These are phyloP conservation scores for Dexiosoma caninum DNA, from an alignment of 2,888 invertebrate genomes.

Conservation along the genomic window DNA sequence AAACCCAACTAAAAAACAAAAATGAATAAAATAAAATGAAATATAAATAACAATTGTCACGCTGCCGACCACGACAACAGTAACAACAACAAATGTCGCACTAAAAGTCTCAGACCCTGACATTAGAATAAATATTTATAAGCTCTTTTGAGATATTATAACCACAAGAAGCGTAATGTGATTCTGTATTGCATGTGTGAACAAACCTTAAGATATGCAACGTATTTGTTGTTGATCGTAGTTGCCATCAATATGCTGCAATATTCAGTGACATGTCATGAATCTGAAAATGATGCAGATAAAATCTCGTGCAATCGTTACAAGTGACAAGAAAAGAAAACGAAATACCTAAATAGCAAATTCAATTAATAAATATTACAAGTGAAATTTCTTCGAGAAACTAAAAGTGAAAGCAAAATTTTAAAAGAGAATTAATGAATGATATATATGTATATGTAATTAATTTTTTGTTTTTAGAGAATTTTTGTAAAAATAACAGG, in stretches of 20 bases:
- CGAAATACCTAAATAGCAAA: no score
- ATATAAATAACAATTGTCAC: constrained; percentile 12
- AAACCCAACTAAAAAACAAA: constrained; percentile 20
- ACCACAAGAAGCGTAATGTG: constrained; percentile 5
- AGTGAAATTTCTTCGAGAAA: no score
- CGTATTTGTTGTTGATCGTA: no score
- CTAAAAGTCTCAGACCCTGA: constrained; percentile 44
- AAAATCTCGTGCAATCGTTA: constrained; percentile 8
- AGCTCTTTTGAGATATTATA: constrained; percentile 11
- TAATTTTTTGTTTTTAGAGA: neutral
- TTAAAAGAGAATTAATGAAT: no score
- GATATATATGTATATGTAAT: no score
- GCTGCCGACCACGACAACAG: constrained; percentile 18
- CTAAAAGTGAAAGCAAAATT: no score
- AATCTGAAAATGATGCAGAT: neutral
- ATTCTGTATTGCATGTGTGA: neutral
- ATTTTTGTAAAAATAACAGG: neutral
- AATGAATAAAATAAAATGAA: neutral
- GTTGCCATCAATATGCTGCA: neutral
- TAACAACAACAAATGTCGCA: constrained; percentile 10
- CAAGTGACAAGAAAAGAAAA: neutral
- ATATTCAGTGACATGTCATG: constrained; percentile 16
- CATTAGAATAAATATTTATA: constrained; percentile 39
- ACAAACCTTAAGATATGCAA: constrained; percentile 19
- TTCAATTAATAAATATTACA: no score